A percentile compares a stretch with the other conserved stretches of the same genome.
Conservation (phyloP, 2,113 vertebrate genomes). For the Nothocercus julius region DNA sequence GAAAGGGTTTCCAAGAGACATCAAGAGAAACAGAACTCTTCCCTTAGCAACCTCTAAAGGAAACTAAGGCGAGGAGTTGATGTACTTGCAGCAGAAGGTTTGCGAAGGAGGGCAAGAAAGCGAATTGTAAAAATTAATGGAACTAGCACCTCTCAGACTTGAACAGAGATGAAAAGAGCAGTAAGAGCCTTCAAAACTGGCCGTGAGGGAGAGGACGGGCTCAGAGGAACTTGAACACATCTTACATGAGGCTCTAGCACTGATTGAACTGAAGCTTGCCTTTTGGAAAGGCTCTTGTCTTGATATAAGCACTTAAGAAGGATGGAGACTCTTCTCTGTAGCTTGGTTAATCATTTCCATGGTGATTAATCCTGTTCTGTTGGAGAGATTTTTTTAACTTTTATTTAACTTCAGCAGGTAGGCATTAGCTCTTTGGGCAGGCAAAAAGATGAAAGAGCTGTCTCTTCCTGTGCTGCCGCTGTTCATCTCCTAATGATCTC, state of each 20-base stretch:
- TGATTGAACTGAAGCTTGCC: background rate
- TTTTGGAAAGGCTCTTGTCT: background rate
- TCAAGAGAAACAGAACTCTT: background rate
- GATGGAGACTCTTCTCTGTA: background rate
- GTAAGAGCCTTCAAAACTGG: background rate
- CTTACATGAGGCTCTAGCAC: rapidly evolving
- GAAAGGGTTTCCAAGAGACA: background rate
- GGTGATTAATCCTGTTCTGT: background rate
- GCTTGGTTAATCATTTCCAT: background rate
- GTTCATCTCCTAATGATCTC: background rate
- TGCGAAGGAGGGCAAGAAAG: background rate
- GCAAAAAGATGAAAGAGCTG: background rate
- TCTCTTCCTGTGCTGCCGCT: background rate
- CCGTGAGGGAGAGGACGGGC: no score
- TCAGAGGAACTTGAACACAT: background rate
- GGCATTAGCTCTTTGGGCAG: background rate
- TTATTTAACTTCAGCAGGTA: background rate
- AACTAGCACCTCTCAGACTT: background rate
- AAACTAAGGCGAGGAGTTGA: background rate
- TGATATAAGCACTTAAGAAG: background rate
- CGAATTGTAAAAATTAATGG: background rate
- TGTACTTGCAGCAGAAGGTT: background rate
- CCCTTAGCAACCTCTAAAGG: background rate
- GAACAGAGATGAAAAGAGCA: background rate
- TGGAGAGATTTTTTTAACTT: background rate